Evolutionary conservation across 2,797 vertebrate species (phyloP), one percentile per base, ranked within the genome.

Genomic region (Argentina silus): DNA sequence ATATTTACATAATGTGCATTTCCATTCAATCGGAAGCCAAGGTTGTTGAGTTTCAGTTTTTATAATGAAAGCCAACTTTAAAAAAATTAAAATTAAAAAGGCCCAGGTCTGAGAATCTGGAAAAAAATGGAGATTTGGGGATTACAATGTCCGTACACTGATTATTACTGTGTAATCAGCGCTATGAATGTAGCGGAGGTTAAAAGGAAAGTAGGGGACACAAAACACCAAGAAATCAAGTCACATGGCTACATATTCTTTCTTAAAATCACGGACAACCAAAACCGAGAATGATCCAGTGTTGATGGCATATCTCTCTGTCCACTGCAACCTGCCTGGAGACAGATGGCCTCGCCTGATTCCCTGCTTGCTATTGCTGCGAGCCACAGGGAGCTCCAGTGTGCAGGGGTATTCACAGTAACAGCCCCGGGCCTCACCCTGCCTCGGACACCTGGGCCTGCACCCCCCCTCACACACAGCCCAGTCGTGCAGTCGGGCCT

Each of bases 1-100:
- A 83, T 84, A 87, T 87, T 82, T 87, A 88, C 87, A 85, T 75
- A 71, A 77, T 83, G 51, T 68, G 73, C 80, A 78, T 76, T 70
- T 73, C 74, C 62, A 63, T 56, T 42, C 59, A 69, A 23, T 70
- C 67, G 70, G 80, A 69, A 69, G 75, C 66, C 62, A 75, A 48
- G 51, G 17, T 64, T 60, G 65, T 68, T 17, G 45, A 55, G 64
- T 60, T 69, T 62, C 55, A 72, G 72, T 74, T 66, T 68, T 23
- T 23, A 7, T 70, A 53, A 55, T 67, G 50, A 23, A 59, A 81
- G 59, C 59, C 70, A 59, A 47, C 70, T 72, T 59, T 71, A 62
- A 67, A 27, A 53, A 62, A 55, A 67, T n/a, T n/a, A n/a, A n/a
- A n/a, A n/a, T n/a, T n/a, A 83, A 36, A 36, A 36, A 36, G 74